phyloP scores from a whole-genome alignment of 1,140 invertebrate genomes.

The Anthonomus grandis region DNA sequence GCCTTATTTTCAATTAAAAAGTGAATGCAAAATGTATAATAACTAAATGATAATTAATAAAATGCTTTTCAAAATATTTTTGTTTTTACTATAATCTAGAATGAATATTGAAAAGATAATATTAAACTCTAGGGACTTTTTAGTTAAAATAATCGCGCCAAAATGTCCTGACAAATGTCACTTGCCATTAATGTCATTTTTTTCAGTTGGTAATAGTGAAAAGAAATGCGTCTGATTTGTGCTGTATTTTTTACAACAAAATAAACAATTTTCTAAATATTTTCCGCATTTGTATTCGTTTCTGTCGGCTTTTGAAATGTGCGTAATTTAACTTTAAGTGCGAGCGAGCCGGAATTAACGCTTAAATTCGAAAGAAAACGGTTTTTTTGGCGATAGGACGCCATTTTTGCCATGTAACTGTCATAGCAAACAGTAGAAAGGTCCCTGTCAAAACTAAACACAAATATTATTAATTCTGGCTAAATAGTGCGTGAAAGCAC shows the following conservation, averaged over 20 bases:
- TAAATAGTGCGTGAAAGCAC: background rate
- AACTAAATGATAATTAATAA: no score
- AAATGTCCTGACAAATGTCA: no score
- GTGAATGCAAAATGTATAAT: no score
- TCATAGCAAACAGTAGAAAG: conserved; percentile 17
- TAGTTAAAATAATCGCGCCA: no score
- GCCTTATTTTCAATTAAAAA: no score
- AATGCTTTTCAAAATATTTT: no score
- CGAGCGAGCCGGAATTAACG: conserved; percentile 5
- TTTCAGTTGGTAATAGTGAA: conserved; percentile 14
- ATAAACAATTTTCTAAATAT: conserved; percentile 19
- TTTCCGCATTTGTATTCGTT: background rate
- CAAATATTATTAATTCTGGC: background rate
- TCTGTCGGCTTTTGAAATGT: background rate
- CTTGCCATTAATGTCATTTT: conserved; percentile 48
- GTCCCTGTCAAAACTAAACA: conserved; percentile 20
- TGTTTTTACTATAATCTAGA: no score
- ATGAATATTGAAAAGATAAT: no score
- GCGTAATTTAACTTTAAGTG: background rate
- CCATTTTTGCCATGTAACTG: conserved; percentile 28
- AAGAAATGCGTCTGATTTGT: conserved; percentile 31
- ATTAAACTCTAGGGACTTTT: no score
- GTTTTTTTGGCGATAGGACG: conserved; percentile 14
- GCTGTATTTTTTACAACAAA: conserved; percentile 23
- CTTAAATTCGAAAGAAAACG: background rate